Conservation (phyloP, 2,113 vertebrate species). For the Scatophagus argus region DNA sequence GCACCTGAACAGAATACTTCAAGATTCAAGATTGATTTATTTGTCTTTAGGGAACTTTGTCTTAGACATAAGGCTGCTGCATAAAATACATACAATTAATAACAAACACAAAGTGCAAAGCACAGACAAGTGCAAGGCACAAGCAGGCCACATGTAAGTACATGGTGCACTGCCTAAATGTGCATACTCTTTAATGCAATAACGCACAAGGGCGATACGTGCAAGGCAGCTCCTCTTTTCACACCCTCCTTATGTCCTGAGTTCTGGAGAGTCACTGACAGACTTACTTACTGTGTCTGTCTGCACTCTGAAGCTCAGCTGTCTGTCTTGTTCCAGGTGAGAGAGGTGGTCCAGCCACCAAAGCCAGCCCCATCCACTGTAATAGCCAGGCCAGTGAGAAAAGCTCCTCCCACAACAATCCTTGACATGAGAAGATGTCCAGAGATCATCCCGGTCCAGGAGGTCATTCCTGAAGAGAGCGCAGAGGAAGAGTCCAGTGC, state of each 20-base stretch:
- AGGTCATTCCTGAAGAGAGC: constrained; percentile 69
- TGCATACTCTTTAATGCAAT: no score
- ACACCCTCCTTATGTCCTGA: not conserved
- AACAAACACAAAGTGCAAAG: no score
- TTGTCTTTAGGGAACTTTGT: no score
- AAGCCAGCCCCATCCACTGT: constrained; percentile 57
- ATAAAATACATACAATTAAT: no score
- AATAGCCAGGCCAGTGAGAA: constrained; percentile 76
- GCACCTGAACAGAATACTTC: no score
- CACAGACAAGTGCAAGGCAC: no score
- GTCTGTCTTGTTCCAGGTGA: constrained; percentile 54
- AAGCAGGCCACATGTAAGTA: no score
- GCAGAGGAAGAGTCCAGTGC: constrained; percentile 71
- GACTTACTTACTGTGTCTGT: no score
- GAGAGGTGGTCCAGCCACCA: constrained; percentile 53
- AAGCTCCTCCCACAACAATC: constrained; percentile 69
- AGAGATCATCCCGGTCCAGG: constrained; percentile 75
- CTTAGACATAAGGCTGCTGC: no score
- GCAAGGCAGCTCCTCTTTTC: not conserved
- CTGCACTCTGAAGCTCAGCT: constrained; percentile 11
- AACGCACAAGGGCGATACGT: no score
- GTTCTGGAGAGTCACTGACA: not conserved
- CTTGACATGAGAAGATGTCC: constrained; percentile 68
- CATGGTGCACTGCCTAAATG: no score
- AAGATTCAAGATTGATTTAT: no score